Conservation (phyloP, 2,888 invertebrate species). For the Petrolisthes manimaculis region DNA sequence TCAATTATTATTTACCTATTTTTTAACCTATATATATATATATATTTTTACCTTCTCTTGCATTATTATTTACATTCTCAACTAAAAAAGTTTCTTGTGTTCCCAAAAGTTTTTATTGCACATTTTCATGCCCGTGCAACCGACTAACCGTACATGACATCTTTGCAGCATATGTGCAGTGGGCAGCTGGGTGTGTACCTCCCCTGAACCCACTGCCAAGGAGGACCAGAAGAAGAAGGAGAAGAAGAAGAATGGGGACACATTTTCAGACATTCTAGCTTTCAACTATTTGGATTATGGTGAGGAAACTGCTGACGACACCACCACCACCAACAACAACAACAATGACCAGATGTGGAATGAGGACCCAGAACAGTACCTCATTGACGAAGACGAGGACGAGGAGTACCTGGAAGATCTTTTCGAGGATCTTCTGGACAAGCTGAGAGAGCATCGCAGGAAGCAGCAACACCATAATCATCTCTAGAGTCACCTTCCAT, state of each 20-base stretch:
- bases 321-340: background rate
- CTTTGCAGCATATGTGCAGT: slow-evolving; percentile 68
- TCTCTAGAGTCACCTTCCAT: too few species aligned
- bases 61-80: background rate
- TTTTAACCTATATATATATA: background rate
- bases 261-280: slow-evolving; percentile 1
- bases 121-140: too few species aligned
- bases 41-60: background rate
- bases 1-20: background rate
- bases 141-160: background rate
- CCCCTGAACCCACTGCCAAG: slow-evolving; percentile 32
- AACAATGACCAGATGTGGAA: slow-evolving; percentile 15
- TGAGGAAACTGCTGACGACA: slow-evolving; percentile 10
- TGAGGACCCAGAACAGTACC: slow-evolving; percentile 31
- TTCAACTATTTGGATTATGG: slow-evolving; percentile 30
- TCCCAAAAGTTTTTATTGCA: too few species aligned
- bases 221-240: slow-evolving; percentile 27
- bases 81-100: too few species aligned
- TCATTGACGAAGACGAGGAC: slow-evolving; percentile 60
- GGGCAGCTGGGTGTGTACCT: slow-evolving; percentile 68
- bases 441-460: slow-evolving; percentile 37
- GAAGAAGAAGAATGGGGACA: background rate
- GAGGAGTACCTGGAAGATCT: slow-evolving; percentile 53
- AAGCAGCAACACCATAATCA: slow-evolving; percentile 42
- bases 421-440: slow-evolving; percentile 50